Conservation (phyloP, 2,113 vertebrate species). For the Bagarius yarrelli region DNA sequence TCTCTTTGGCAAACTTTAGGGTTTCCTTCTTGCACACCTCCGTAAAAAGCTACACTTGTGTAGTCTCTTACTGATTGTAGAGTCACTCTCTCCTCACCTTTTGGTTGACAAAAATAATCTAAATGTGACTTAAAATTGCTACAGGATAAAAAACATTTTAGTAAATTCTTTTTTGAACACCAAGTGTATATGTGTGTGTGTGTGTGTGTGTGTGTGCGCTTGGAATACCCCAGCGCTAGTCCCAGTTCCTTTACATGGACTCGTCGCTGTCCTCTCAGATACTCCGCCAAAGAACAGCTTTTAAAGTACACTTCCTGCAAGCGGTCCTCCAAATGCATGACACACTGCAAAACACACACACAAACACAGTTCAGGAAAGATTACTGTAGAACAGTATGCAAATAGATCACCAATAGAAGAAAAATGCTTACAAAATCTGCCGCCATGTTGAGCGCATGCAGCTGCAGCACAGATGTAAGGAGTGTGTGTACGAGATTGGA, state of each 20-base stretch:
- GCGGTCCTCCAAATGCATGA: conserved; percentile 87
- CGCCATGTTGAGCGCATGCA: conserved; percentile 78
- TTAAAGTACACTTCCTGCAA: conserved; percentile 87
- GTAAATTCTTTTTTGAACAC: background rate
- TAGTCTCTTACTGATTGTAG: no score
- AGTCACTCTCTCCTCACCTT: no score
- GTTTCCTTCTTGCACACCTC: no score
- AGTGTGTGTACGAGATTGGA: conserved; percentile 80
- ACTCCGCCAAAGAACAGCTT: conserved; percentile 87
- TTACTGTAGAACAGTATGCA: background rate
- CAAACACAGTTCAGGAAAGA: background rate
- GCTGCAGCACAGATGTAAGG: conserved; percentile 80
- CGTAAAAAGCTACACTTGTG: no score
- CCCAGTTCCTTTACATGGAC: conserved; percentile 83
- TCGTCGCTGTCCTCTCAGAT: conserved; percentile 81
- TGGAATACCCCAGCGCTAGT: conserved; percentile 79
- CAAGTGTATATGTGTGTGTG: conserved; percentile 5
- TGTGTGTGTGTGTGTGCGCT: background rate
- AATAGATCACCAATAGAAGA: background rate
- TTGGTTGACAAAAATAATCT: no score
- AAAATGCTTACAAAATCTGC: conserved; percentile 78
- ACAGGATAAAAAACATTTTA: background rate
- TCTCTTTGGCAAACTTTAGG: no score
- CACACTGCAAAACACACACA: conserved; percentile 48
- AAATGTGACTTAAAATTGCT: no score